phyloP scores from a whole-genome alignment of 2,113 vertebrate genomes.

The Corvus moneduloides region DNA sequence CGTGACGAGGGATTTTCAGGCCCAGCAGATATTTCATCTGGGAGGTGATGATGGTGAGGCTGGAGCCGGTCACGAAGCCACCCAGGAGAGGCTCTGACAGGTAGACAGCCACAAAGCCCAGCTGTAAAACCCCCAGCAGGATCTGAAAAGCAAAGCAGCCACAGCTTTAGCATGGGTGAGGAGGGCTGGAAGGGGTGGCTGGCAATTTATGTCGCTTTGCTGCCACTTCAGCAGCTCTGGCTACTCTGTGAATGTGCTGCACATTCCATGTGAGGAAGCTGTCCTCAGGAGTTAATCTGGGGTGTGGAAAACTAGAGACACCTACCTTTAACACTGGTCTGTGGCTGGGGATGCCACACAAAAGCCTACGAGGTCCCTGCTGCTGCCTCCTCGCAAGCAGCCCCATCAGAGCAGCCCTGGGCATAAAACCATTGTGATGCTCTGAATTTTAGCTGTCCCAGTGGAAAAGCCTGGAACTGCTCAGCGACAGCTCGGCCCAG shows the following conservation, averaged over 20 bases:
- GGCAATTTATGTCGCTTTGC: background rate
- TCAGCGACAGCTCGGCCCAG: background rate
- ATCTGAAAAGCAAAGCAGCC: slow-evolving; percentile 51
- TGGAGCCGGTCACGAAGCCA: slow-evolving; percentile 62
- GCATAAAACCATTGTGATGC: background rate
- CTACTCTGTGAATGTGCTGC: background rate
- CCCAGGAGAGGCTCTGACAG: slow-evolving; percentile 67
- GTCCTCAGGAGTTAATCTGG: background rate
- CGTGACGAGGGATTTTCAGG: slow-evolving; percentile 53
- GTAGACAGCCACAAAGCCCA: slow-evolving; percentile 68
- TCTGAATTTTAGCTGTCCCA: background rate
- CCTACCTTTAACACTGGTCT: accelerated
- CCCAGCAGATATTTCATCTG: slow-evolving; percentile 70
- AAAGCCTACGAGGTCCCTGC: background rate
- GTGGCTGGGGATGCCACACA: background rate
- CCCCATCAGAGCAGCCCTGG: background rate
- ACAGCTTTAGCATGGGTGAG: background rate
- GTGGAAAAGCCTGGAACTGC: background rate
- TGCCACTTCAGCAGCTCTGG: background rate
- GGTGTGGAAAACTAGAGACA: background rate
- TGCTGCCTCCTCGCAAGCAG: background rate
- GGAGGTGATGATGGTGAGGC: slow-evolving; percentile 68
- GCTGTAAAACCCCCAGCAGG: slow-evolving; percentile 60
- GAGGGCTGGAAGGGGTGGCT: background rate
- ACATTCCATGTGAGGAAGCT: background rate